Evolutionary conservation across 2,797 vertebrate species (phyloP).

Genomic region (Poeciliopsis gracilis): DNA sequence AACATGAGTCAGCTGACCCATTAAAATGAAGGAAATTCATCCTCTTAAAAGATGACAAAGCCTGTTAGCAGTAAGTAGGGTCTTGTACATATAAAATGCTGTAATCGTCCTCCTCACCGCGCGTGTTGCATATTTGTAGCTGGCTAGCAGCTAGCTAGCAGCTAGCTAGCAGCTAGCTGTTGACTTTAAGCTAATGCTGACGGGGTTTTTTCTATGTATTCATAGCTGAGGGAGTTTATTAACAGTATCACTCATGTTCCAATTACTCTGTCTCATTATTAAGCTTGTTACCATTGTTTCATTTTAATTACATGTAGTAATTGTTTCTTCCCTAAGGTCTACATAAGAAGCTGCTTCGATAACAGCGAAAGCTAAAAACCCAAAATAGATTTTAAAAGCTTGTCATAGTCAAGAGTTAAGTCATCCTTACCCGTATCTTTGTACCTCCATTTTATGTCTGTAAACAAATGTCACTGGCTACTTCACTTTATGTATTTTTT

Average conservation of each 20-base stretch:
- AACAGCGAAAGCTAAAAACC: background rate
- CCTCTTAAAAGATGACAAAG: background rate
- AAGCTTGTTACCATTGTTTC: background rate
- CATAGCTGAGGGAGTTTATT: background rate
- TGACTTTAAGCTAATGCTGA: background rate
- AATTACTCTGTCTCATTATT: background rate
- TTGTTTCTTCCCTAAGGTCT: background rate
- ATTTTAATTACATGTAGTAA: background rate
- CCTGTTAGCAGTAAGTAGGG: background rate
- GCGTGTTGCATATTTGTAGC: background rate
- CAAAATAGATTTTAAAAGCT: background rate
- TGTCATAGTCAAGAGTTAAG: background rate
- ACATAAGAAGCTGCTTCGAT: background rate
- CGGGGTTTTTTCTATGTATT: background rate
- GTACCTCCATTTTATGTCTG: background rate
- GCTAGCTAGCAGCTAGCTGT: background rate
- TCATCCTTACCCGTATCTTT: background rate
- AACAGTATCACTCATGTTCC: background rate
- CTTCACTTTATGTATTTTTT: background rate
- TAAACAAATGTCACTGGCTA: background rate
- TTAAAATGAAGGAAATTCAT: background rate
- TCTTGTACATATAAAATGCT: background rate
- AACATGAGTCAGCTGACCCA: background rate
- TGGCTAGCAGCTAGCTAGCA: background rate
- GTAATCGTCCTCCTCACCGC: background rate